Percentiles rank a stretch among this genome's conserved stretches.
Evolutionary conservation across 2,797 vertebrate genomes (phyloP).

Genomic region (Sebastes taczanowskii): DNA sequence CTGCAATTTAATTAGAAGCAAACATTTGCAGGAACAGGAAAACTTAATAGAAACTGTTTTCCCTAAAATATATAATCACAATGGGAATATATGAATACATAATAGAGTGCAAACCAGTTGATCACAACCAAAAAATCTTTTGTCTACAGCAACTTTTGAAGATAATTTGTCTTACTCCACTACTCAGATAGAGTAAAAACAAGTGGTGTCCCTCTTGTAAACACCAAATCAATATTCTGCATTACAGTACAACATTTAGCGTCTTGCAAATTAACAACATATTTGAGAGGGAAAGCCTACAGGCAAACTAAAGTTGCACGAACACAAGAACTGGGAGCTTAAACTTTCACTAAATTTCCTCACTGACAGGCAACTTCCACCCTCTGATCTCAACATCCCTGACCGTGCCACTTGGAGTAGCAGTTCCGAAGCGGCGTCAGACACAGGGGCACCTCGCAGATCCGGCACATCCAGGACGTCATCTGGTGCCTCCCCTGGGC

Average conservation of each 20-base stretch:
- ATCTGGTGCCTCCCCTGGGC: neutral
- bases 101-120: neutral
- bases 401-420: slow-evolving; percentile 11
- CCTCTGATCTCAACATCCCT: neutral
- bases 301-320: neutral
- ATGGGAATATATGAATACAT: neutral
- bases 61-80: neutral
- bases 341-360: neutral
- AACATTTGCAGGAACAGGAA: neutral
- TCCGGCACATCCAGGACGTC: slow-evolving; percentile 27
- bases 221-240: neutral
- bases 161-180: neutral
- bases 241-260: neutral
- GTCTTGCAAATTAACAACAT: neutral
- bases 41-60: too few species aligned
- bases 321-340: neutral
- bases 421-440: slow-evolving; percentile 17
- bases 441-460: slow-evolving; percentile 22
- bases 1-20: neutral
- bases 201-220: neutral
- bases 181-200: neutral
- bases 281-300: neutral
- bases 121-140: neutral
- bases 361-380: neutral
- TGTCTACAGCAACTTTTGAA: neutral